phyloP scores from a whole-genome alignment of 2,797 vertebrate species.

The Pampus argenteus region DNA sequence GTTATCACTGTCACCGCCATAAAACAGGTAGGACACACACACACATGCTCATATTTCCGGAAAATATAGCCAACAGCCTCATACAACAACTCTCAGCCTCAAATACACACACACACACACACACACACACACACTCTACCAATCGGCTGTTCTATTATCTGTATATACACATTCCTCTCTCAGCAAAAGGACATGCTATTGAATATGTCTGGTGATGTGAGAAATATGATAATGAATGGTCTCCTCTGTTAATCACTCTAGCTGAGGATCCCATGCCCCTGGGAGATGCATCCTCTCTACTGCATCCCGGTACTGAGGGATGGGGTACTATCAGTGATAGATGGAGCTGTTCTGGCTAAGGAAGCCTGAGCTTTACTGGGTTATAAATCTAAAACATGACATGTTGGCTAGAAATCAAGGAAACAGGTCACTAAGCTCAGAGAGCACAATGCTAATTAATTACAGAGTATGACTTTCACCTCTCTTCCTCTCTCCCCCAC shows the following conservation, averaged over 20 bases:
- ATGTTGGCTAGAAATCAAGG: constrained; percentile 63
- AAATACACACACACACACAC: constrained; percentile 14
- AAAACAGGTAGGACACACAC: constrained; percentile 90
- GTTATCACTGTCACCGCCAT: constrained; percentile 98
- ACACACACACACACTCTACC: constrained; percentile 23
- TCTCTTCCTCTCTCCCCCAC: constrained; percentile 16
- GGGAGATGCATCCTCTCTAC: constrained; percentile 62
- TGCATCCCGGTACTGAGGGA: constrained; percentile 50
- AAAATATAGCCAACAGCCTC: constrained; percentile 36
- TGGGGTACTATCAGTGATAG: constrained; percentile 71
- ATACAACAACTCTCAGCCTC: constrained; percentile 15
- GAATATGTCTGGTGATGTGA: constrained; percentile 83
- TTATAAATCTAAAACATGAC: constrained; percentile 76
- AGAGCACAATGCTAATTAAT: constrained; percentile 74
- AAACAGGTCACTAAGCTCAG: constrained; percentile 68
- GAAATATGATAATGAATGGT: constrained; percentile 84
- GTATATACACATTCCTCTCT: constrained; percentile 75
- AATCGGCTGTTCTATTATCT: constrained; percentile 62
- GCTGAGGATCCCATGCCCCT: constrained; percentile 64
- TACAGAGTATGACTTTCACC: constrained; percentile 66
- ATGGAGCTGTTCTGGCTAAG: constrained; percentile 67
- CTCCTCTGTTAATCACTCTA: constrained; percentile 79
- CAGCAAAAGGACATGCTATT: constrained; percentile 73
- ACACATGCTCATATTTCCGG: constrained; percentile 39
- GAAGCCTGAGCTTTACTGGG: constrained; percentile 56